Evolutionary conservation across 2,888 invertebrate species (phyloP).

Genomic region (Lutraria lutraria): DNA sequence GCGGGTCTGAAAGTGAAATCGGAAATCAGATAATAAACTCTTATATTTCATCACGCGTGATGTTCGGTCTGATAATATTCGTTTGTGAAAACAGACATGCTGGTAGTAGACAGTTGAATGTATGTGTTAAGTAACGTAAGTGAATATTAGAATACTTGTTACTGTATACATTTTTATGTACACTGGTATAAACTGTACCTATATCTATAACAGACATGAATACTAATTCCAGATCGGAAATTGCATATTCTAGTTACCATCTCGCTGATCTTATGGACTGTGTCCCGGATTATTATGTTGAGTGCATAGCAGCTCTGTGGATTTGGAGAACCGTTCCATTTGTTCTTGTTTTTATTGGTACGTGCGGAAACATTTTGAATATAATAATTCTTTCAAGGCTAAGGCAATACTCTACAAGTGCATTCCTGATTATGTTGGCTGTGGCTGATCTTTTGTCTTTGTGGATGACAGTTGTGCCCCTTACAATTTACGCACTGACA

Average conservation of each 20-base stretch:
- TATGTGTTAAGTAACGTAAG: too few relatives aligned
- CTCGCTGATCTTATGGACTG: not conserved
- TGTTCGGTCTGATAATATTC: too few relatives aligned
- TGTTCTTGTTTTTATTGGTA: constrained; percentile 25
- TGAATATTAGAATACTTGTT: too few relatives aligned
- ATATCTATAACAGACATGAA: too few relatives aligned
- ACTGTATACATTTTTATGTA: too few relatives aligned
- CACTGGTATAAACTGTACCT: too few relatives aligned
- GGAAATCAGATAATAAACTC: too few relatives aligned
- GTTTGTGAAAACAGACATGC: too few relatives aligned
- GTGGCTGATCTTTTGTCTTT: constrained; percentile 27
- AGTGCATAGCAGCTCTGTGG: constrained; percentile 22
- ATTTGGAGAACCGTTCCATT: constrained; percentile 35
- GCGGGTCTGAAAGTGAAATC: too few relatives aligned
- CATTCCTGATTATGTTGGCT: constrained; percentile 38
- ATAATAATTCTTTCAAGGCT: constrained; percentile 35
- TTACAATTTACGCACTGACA: not conserved
- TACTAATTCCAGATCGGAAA: not conserved
- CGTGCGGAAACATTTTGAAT: constrained; percentile 35
- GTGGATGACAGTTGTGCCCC: constrained; percentile 31
- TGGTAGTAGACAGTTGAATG: too few relatives aligned
- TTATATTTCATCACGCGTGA: too few relatives aligned
- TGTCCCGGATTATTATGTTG: not conserved
- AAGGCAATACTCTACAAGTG: constrained; percentile 39
- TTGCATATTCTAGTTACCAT: not conserved